Percentiles rank a stretch among this genome's conserved stretches.
Conservation (phyloP, 2,888 invertebrate species). For the Andrena hattorfiana region DNA sequence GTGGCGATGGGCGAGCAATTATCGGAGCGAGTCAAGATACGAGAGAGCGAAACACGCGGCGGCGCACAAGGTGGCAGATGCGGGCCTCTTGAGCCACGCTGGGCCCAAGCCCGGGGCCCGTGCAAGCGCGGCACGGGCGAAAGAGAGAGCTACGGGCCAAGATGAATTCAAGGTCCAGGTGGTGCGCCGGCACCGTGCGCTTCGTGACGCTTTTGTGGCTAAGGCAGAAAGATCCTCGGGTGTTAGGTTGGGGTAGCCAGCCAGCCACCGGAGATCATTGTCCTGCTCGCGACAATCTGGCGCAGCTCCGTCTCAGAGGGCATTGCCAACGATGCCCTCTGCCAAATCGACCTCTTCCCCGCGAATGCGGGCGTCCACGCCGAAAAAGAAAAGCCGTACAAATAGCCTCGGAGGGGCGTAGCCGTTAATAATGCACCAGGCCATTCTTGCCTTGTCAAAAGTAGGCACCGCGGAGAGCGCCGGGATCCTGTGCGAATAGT, state of each 20-base stretch:
- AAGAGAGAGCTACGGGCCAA: conserved; percentile 44
- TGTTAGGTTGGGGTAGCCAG: conserved; percentile 47
- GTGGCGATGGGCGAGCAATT: conserved; percentile 59
- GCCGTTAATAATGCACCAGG: conserved; percentile 35
- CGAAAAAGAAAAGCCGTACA: conserved; percentile 53
- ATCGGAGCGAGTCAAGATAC: conserved; percentile 60
- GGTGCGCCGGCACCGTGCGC: conserved; percentile 42
- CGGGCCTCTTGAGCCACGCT: conserved; percentile 54
- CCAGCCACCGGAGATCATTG: conserved; percentile 68
- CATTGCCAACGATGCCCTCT: conserved; percentile 61
- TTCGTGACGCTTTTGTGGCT: conserved; percentile 62
- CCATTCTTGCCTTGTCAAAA: not conserved
- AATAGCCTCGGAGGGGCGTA: conserved; percentile 31
- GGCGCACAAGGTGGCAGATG: conserved; percentile 72
- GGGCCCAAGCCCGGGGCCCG: conserved; percentile 17
- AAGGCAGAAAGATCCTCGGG: conserved; percentile 58
- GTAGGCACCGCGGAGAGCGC: not conserved
- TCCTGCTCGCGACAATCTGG: conserved; percentile 70
- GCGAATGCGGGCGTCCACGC: conserved; percentile 51
- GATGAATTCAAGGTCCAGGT: conserved; percentile 69
- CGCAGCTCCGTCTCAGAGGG: conserved; percentile 49
- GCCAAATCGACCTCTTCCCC: conserved; percentile 68
- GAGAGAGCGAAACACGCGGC: conserved; percentile 51
- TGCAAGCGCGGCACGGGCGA: conserved; percentile 31
- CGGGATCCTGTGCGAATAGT: no score